A percentile compares a stretch with the other conserved stretches of the same genome.
phyloP scores from a whole-genome alignment of 2,888 invertebrate species.

The Lasioglossum figueresi region DNA sequence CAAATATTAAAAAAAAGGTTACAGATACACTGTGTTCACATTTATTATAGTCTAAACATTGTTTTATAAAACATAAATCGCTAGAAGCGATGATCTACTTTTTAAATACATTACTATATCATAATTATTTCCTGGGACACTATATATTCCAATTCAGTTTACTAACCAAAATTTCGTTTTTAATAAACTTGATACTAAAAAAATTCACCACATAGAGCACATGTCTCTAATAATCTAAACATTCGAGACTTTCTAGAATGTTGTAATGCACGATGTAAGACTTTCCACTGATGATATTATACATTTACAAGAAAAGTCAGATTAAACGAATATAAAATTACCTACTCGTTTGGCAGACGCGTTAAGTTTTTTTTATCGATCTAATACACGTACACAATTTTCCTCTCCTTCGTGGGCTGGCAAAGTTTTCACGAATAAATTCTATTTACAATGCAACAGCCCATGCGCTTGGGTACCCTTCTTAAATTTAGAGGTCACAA shows the following conservation, averaged over 20 bases:
- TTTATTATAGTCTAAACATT: conserved; percentile 74
- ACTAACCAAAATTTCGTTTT: conserved; percentile 43
- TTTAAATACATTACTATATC: conserved; percentile 64
- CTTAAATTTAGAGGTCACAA: conserved; percentile 53
- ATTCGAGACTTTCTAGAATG: conserved; percentile 41
- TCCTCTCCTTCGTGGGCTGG: conserved; percentile 41
- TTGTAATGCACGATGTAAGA: conserved; percentile 50
- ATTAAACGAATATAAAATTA: conserved; percentile 63
- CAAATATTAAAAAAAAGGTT: conserved; percentile 66
- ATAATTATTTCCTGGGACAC: conserved; percentile 32
- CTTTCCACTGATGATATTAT: conserved; percentile 46
- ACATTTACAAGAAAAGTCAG: conserved; percentile 61
- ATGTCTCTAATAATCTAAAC: conserved; percentile 17
- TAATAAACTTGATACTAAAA: conserved; percentile 46
- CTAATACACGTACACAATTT: conserved; percentile 39
- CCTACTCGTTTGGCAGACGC: conserved; percentile 41
- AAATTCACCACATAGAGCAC: conserved; percentile 32
- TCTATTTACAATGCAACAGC: conserved; percentile 67
- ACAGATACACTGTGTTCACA: conserved; percentile 72
- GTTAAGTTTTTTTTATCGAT: conserved; percentile 26
- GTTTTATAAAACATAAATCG: conserved; percentile 76
- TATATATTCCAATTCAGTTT: conserved; percentile 43
- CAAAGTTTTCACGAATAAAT: conserved; percentile 49
- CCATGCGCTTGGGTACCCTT: conserved; percentile 38
- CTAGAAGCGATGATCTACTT: conserved; percentile 68